Evolutionary conservation across 2,797 vertebrate species (phyloP).

Genomic region (Rachycentron canadum): DNA sequence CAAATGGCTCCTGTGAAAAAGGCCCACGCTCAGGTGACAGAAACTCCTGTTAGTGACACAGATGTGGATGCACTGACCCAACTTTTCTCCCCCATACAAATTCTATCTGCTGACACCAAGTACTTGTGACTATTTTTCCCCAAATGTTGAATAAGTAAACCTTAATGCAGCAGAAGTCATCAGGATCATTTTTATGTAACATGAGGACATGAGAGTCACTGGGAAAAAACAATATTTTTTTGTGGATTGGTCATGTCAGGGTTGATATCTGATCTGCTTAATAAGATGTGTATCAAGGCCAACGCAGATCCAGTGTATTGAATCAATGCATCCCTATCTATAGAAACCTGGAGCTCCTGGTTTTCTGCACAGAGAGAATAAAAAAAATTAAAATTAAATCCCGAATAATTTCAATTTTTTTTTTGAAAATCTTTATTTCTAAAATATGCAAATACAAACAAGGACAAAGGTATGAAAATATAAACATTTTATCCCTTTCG

Average conservation of each 20-base stretch:
- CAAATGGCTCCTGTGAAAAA: background rate
- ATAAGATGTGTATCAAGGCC: background rate
- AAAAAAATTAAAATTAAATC: background rate
- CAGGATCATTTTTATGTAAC: background rate
- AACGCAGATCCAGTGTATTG: background rate
- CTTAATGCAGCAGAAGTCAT: background rate
- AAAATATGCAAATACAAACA: conserved; percentile 84
- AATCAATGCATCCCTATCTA: background rate
- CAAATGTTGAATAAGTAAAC: background rate
- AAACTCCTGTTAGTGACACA: no score
- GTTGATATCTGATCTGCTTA: background rate
- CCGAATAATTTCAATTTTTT: background rate
- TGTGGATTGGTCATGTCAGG: background rate
- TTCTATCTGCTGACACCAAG: background rate
- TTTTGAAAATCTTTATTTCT: conserved; percentile 87
- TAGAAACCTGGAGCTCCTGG: background rate
- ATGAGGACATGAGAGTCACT: background rate
- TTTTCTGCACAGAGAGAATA: background rate
- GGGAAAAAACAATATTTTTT: background rate
- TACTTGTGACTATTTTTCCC: no score
- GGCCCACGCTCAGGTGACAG: background rate
- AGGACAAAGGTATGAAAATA: conserved; percentile 83
- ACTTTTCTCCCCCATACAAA: background rate
- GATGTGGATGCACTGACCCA: background rate
- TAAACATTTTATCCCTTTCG: conserved; percentile 83